Evolutionary conservation across 2,797 vertebrate species (phyloP), one percentile per base, ranked within the genome.

Genomic region (Apodemus agrarius): DNA sequence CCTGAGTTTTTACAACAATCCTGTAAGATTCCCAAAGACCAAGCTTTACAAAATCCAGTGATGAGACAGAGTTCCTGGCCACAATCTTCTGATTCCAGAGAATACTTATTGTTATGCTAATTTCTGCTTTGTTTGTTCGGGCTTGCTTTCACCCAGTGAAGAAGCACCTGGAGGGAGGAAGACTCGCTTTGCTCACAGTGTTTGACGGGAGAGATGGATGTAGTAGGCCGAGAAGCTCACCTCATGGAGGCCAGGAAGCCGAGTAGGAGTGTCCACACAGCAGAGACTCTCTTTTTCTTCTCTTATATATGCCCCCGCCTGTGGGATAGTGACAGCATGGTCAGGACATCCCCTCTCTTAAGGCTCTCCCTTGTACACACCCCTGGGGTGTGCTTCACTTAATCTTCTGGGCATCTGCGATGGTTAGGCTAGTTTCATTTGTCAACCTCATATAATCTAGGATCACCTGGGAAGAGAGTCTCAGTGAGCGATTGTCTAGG

Each of bases 1-100:
- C 86, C 65, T 97, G 93, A 34, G 24, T 67, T 94, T 93, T 80
- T 86, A 89, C 7, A 89, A 91, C 7, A 89, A n/a, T 52, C 76
- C 4, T 89, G 1, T 91, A 63, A 85, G 74, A 63, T 69, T 94
- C 52, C 89, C 61, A 83, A 34, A 90, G 54, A 37, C 40, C 67
- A 37, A 81, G 49, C 52, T 72, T 95, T 90, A 34, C 76, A 82
- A 84, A 80, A 54, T 75, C 34, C 67, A 43, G 12, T 95, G 84
- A 49, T 6, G 43, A 17, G 40, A 80, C 69, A 82, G 72, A 83
- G 19, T 84, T 95, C 65, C 54, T 75, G 19, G 37, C 17, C 43
- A 6, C 34, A 75, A 43, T 92, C 59, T 93, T 81, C 87, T 86
- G 82, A 75, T 54, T 75, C 46, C 72, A 34, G 40, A 91, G 81